A percentile compares a stretch with the other conserved stretches of the same genome.
These are phyloP conservation scores for Bimastos eiseni DNA, from an alignment of 2,888 invertebrate species.

Conservation along the genomic window DNA sequence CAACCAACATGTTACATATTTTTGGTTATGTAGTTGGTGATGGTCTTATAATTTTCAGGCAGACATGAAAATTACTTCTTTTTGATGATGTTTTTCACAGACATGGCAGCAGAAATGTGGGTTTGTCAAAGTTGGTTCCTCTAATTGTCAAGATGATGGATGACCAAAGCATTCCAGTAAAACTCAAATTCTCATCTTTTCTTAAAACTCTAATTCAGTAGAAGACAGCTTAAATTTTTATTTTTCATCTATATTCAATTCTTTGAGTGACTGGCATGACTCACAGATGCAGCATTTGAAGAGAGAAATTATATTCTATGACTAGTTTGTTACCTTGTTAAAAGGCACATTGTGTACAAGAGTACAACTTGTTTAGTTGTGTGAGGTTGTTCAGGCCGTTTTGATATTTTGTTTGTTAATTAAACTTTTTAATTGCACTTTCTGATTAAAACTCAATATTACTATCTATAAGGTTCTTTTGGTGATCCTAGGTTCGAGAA, in stretches of 20 bases:
- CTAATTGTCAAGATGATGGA: slow-evolving; percentile 80
- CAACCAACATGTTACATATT: no score
- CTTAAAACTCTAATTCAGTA: not conserved
- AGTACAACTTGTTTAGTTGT: not conserved
- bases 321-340: no score
- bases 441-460: no score
- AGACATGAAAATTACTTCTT: not conserved
- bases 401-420: not conserved
- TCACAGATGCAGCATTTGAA: not conserved
- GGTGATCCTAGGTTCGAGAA: slow-evolving; percentile 70
- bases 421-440: not conserved
- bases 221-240: not conserved
- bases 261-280: not conserved
- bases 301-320: not conserved
- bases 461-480: not conserved
- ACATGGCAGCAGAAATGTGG: slow-evolving; percentile 81
- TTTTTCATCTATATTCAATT: not conserved
- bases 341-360: no score
- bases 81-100: slow-evolving; percentile 64
- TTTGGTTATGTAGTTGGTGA: not conserved
- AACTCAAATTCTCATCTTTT: not conserved
- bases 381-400: not conserved
- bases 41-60: not conserved
- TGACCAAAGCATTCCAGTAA: slow-evolving; percentile 80
- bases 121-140: slow-evolving; percentile 80